Evolutionary conservation across 2,888 invertebrate genomes (phyloP).

Genomic region (Timema cristinae): DNA sequence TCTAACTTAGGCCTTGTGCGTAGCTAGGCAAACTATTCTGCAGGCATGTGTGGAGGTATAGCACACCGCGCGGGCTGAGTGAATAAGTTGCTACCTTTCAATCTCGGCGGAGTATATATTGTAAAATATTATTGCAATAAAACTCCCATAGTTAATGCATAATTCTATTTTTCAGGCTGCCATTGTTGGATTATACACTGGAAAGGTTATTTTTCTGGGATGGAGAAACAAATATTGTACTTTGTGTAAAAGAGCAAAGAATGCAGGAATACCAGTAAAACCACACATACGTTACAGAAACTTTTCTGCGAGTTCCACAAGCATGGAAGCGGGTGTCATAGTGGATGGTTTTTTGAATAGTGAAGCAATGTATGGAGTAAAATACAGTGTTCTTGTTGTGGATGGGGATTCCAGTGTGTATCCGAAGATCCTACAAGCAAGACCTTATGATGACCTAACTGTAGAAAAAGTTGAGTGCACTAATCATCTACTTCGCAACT

Average conservation of each 20-base stretch:
- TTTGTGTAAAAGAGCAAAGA: background rate
- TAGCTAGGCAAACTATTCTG: too few species aligned
- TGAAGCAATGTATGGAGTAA: background rate
- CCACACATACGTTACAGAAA: background rate
- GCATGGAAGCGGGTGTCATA: background rate
- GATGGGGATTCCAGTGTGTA: conserved; percentile 5
- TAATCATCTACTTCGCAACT: conserved; percentile 6
- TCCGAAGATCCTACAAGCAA: conserved; percentile 5
- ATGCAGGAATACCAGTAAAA: too few species aligned
- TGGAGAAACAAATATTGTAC: conserved; percentile 12
- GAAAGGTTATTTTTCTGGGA: background rate
- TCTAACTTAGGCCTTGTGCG: too few species aligned
- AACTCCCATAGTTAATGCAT: too few species aligned
- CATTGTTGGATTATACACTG: conserved; percentile 4
- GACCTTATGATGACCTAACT: conserved; percentile 3
- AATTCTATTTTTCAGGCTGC: background rate
- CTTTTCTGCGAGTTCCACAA: background rate
- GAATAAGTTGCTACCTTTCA: too few species aligned
- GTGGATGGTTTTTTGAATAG: background rate
- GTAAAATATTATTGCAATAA: too few species aligned
- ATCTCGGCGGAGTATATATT: too few species aligned
- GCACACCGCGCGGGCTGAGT: too few species aligned
- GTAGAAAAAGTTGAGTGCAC: conserved; percentile 9
- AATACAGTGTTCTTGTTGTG: background rate
- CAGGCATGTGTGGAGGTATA: too few species aligned